A percentile compares a stretch with the other conserved stretches of the same genome.
Evolutionary conservation across 1,140 invertebrate species (phyloP).

Genomic region (Littorina saxatilis): DNA sequence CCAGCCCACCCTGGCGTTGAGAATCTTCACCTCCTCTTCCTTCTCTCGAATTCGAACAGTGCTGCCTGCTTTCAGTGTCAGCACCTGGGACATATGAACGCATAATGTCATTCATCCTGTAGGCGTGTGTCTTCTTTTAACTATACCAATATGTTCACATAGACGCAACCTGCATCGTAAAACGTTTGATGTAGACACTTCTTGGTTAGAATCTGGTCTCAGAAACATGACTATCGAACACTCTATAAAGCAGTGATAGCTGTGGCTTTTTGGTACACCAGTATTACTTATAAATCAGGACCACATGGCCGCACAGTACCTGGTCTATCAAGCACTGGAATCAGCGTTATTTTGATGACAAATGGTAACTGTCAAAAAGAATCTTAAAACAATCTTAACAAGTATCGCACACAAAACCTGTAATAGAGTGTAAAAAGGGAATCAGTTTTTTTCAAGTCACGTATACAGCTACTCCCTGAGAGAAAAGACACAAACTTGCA

Average conservation of each 20-base stretch:
- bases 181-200: not conserved
- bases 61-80: conserved; percentile 75
- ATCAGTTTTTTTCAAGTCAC: not conserved
- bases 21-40: conserved; percentile 82
- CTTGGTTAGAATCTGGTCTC: too few species aligned
- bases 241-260: too few species aligned
- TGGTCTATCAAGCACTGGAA: too few species aligned
- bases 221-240: too few species aligned
- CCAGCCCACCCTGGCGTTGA: conserved; percentile 91
- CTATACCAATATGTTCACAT: not conserved
- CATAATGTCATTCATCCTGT: not conserved
- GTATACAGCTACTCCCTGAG: too few species aligned
- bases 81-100: not conserved
- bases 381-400: too few species aligned
- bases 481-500: too few species aligned
- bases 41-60: conserved; percentile 86
- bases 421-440: not conserved
- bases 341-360: too few species aligned
- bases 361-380: too few species aligned
- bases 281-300: too few species aligned
- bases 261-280: too few species aligned
- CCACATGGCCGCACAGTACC: too few species aligned
- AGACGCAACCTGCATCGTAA: not conserved
- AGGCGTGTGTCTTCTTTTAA: not conserved
- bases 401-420: not conserved